phyloP scores from a whole-genome alignment of 2,113 vertebrate species.

The Ameiurus melas region DNA sequence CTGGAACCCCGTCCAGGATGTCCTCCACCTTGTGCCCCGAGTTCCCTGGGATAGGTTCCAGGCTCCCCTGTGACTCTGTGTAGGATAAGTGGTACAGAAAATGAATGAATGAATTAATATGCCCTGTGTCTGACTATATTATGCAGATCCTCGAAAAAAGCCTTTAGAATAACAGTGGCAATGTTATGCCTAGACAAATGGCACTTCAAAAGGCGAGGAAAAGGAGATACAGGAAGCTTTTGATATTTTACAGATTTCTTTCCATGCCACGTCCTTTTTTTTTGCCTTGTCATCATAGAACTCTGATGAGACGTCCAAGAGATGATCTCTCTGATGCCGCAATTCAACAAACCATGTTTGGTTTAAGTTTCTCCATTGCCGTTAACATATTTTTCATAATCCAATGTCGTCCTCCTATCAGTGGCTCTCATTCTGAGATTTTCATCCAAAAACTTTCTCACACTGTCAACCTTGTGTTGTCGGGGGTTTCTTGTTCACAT shows the following conservation, averaged over 20 bases:
- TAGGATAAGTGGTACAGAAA: no score
- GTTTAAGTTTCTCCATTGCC: neutral
- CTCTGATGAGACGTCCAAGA: neutral
- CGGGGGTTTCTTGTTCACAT: neutral
- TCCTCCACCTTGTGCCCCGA: no score
- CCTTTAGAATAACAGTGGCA: no score
- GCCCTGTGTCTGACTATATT: no score
- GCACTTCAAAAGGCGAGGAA: no score
- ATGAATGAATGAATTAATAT: no score
- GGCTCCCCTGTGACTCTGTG: no score
- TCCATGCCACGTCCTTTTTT: neutral
- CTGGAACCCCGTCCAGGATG: no score
- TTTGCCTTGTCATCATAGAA: no score
- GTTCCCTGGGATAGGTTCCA: no score
- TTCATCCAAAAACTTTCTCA: neutral
- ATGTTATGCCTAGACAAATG: no score
- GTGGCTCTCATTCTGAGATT: neutral
- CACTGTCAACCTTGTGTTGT: neutral
- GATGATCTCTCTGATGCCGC: neutral
- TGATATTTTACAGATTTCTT: neutral
- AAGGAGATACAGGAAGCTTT: neutral
- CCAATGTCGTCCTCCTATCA: neutral
- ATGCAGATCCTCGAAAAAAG: no score
- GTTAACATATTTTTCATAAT: neutral
- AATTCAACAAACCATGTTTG: neutral